Conservation (phyloP, 2,797 vertebrate species). For the Varecia variegata region DNA sequence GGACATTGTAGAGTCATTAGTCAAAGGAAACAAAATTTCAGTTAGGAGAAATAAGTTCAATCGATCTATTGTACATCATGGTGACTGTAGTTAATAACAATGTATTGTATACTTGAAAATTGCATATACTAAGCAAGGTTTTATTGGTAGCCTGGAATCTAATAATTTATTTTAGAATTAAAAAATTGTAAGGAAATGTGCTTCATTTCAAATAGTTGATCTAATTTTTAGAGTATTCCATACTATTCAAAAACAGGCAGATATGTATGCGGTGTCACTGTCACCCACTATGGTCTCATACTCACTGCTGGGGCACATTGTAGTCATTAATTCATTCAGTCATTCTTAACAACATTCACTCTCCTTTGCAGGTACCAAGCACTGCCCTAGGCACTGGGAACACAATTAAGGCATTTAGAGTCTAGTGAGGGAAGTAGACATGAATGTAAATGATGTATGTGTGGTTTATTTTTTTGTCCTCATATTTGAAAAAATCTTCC, state of each 20-base stretch:
- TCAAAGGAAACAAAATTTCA: not conserved
- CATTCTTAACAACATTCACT: not conserved
- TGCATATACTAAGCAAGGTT: not conserved
- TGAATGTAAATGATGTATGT: not conserved
- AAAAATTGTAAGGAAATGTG: not conserved
- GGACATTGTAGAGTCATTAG: not conserved
- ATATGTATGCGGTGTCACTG: not conserved
- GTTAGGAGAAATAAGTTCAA: not conserved
- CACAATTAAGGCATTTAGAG: not conserved
- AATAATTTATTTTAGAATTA: constrained; percentile 3
- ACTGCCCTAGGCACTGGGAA: not conserved
- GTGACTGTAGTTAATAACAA: not conserved
- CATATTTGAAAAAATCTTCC: constrained; percentile 29
- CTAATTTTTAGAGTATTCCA: not conserved
- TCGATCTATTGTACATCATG: not conserved
- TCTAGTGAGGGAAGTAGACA: not conserved
- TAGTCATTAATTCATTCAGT: not conserved
- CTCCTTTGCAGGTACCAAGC: not conserved
- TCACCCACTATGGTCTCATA: not conserved
- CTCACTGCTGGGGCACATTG: not conserved
- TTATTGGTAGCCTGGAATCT: not conserved
- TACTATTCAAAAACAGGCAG: not conserved
- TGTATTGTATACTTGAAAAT: not conserved
- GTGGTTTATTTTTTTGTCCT: not conserved
- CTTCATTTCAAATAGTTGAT: constrained; percentile 17